A percentile compares a stretch with the other conserved stretches of the same genome.
Evolutionary conservation across 2,888 invertebrate genomes (phyloP).

Genomic region (Cryptosula pallasiana): DNA sequence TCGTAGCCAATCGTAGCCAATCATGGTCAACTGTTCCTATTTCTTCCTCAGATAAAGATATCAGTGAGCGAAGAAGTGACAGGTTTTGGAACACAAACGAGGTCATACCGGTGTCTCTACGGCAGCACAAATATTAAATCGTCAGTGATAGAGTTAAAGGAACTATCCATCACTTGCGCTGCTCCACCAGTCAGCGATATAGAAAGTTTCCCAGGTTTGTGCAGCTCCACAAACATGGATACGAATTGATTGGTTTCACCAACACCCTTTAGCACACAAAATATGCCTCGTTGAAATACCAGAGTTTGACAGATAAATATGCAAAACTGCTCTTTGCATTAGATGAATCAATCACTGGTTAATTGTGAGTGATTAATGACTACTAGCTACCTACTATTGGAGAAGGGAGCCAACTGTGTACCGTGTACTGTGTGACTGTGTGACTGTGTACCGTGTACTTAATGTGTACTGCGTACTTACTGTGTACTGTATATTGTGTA

Average conservation of each 20-base stretch:
- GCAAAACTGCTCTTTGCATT: constrained; percentile 11
- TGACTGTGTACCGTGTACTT: too few species aligned
- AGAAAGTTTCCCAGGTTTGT: neutral
- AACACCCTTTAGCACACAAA: too few species aligned
- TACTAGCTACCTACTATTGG: too few species aligned
- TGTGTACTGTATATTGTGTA: too few species aligned
- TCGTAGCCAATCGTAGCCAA: neutral
- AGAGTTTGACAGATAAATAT: neutral
- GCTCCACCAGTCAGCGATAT: neutral
- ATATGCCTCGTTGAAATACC: neutral
- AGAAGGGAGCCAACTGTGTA: too few species aligned
- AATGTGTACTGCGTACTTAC: too few species aligned
- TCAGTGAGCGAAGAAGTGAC: neutral
- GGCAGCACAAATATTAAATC: neutral
- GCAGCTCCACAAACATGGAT: neutral
- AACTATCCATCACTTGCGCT: neutral
- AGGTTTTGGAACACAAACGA: neutral
- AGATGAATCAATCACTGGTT: neutral
- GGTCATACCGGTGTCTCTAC: neutral
- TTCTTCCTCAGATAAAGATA: neutral
- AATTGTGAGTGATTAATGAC: neutral
- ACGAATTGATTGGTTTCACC: neutral
- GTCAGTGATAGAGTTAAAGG: neutral
- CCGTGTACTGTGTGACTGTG: too few species aligned
- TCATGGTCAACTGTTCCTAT: neutral